These are phyloP conservation scores for Phalacrocorax brasilianus DNA, from an alignment of 2,113 vertebrate species.

Conservation along the genomic window DNA sequence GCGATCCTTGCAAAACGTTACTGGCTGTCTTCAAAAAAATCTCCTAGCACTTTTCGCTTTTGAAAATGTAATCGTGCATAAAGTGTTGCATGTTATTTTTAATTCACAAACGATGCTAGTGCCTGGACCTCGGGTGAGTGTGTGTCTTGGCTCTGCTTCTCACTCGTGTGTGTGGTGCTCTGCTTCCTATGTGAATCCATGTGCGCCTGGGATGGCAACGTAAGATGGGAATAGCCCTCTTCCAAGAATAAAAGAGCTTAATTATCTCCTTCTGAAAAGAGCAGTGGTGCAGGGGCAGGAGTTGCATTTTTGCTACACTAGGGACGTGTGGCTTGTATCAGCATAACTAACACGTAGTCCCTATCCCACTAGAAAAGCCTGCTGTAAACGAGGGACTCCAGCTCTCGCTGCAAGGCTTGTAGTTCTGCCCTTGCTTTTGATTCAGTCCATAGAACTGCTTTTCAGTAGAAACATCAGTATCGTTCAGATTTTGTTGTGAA, in stretches of 20 bases:
- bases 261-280: not conserved
- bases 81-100: not conserved
- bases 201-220: not conserved
- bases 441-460: not conserved
- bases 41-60: conserved; percentile 17
- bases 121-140: not conserved
- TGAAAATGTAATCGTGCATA: conserved; percentile 26
- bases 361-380: not conserved
- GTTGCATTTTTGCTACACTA: not conserved
- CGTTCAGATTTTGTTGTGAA: not conserved
- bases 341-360: not conserved
- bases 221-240: not conserved
- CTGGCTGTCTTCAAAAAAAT: conserved; percentile 32
- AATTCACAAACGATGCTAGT: not conserved
- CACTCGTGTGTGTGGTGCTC: not conserved
- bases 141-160: not conserved
- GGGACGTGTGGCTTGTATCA: not conserved
- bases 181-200: not conserved
- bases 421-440: not conserved
- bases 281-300: not conserved
- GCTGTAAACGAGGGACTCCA: not conserved
- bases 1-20: conserved; percentile 30
- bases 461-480: not conserved
- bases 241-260: not conserved
- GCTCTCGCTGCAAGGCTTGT: not conserved